Conservation (phyloP, 1,140 invertebrate genomes). For the Formica exsecta region DNA sequence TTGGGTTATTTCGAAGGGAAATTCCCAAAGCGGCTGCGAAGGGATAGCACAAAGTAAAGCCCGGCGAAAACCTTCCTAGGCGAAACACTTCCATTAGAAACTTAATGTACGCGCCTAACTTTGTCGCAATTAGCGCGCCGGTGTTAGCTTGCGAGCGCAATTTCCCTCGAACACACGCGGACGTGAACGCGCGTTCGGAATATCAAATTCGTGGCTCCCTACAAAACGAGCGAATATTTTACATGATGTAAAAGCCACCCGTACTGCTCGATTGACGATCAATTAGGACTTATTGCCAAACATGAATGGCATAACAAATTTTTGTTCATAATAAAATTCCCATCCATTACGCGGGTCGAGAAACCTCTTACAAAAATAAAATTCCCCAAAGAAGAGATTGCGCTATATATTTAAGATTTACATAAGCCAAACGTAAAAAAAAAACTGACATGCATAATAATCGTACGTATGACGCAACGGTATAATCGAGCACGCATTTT, state of each 20-base stretch:
- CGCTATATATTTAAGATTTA: too few relatives aligned
- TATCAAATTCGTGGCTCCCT: conserved; percentile 67
- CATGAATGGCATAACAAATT: not conserved
- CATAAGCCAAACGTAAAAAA: too few relatives aligned
- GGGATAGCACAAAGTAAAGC: conserved; percentile 20
- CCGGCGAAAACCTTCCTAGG: conserved; percentile 47
- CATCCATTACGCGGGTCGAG: too few relatives aligned
- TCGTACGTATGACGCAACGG: too few relatives aligned
- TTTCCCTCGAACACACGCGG: conserved; percentile 69
- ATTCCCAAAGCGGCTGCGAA: not conserved
- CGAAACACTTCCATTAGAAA: conserved; percentile 71
- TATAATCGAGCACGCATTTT: too few relatives aligned
- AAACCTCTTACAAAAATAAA: too few relatives aligned
- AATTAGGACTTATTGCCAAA: conserved; percentile 31
- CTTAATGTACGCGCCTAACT: conserved; percentile 73
- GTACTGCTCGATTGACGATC: conserved; percentile 34
- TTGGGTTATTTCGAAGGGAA: conserved; percentile 28
- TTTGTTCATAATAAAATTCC: not conserved
- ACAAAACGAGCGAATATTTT: conserved; percentile 49
- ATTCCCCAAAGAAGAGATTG: too few relatives aligned
- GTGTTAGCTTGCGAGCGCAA: conserved; percentile 63
- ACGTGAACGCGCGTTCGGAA: conserved; percentile 61
- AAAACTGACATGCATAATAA: not conserved
- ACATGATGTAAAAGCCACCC: conserved; percentile 51
- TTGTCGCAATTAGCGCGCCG: conserved; percentile 68